Evolutionary conservation across 2,113 vertebrate genomes (phyloP), one percentile per base, ranked within the genome.

Genomic region (Megaceryle torquata): DNA sequence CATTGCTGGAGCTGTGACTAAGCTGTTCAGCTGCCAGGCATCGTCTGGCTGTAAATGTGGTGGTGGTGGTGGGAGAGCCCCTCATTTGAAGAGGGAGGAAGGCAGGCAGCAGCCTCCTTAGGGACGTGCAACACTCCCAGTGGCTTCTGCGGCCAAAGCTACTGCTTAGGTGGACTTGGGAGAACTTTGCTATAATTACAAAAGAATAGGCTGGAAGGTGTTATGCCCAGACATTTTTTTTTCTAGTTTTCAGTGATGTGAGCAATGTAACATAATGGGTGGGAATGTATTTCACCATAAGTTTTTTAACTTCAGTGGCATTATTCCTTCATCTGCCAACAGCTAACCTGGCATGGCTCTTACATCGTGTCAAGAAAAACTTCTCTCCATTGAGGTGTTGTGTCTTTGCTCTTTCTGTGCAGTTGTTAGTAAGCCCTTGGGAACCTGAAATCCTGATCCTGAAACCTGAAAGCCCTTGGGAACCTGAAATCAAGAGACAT

Each of bases 11-110:
- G 63, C 70, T 94, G 61, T 63, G 79, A 35, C 61, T 72, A 8
- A 60, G 53, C 31, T 1, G 2, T 71, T 77, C 18, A 17, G 37
- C 57, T 37, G 9, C 5, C n/a, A 33, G 54, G 31, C 10, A 2
- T 43, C 0, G 0, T 13, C 53, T 79, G 63, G 3, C 35, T 56
- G 10, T 53, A 35, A 39, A 21, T 4, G 22, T 19, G 2, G 60
- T 63, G 17, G 60, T 63, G 17, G 16, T 44, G 22, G 6, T 26
- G 26, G 20, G 2, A 33, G 15, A 76, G 14, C 31, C 12, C 9
- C 24, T 20, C 13, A 2, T 65, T 57, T 87, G 72, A 22, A 50
- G 63, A 65, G 20, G 19, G 9, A 64, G 19, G 13, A 25, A 78
- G 31, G 59, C 10, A 48, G 16, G 28, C 31, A 70, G 67, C 57